Conservation (phyloP, 2,888 invertebrate species). For the Tromatobia lineatoria region DNA sequence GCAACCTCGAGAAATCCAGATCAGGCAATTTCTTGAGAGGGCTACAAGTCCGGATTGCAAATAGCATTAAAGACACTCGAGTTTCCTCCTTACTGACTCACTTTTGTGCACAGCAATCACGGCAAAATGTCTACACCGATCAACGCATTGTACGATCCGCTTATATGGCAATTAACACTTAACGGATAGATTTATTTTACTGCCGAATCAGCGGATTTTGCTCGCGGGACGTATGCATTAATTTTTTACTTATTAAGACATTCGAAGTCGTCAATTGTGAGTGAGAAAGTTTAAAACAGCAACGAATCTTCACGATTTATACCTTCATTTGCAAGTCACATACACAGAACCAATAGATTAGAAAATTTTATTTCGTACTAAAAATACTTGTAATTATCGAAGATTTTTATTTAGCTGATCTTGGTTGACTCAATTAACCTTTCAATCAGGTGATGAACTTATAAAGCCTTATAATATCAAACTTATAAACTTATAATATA, state of each 20-base stretch:
- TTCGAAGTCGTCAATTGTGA: background rate
- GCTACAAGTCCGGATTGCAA: slow-evolving; percentile 31
- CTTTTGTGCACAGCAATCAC: slow-evolving; percentile 18
- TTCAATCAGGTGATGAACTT: too few species aligned
- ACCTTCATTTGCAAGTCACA: too few species aligned
- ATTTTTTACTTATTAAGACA: background rate
- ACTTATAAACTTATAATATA: too few species aligned
- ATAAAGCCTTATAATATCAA: too few species aligned
- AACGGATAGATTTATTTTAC: background rate
- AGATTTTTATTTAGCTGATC: too few species aligned
- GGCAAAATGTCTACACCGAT: slow-evolving; percentile 5
- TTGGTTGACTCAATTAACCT: too few species aligned
- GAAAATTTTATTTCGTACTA: too few species aligned
- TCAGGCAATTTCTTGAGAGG: slow-evolving; percentile 48
- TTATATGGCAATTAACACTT: background rate
- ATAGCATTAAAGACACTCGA: slow-evolving; percentile 10
- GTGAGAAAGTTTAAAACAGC: background rate
- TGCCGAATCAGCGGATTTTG: background rate
- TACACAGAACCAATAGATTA: too few species aligned
- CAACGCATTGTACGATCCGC: background rate
- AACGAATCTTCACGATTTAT: too few species aligned
- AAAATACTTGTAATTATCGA: too few species aligned
- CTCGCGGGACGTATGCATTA: background rate
- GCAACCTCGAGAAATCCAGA: slow-evolving; percentile 69
- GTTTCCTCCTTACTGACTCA: slow-evolving; percentile 30